phyloP scores from a whole-genome alignment of 2,113 vertebrate genomes.

The Nyctibius bracteatus region DNA sequence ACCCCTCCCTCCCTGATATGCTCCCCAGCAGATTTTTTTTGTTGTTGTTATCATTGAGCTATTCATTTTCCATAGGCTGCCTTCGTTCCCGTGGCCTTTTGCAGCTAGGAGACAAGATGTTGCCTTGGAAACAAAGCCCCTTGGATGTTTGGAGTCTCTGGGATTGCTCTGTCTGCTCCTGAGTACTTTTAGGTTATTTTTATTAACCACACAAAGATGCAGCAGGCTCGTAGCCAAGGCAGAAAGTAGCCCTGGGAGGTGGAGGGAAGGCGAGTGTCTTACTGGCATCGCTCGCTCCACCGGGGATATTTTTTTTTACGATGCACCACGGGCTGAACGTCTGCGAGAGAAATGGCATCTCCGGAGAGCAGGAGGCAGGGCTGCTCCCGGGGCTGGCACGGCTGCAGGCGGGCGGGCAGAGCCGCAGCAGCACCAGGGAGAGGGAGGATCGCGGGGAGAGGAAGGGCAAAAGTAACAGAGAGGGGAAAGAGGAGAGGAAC shows the following conservation, averaged over 20 bases:
- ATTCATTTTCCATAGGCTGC: slow-evolving; percentile 76
- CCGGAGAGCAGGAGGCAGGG: too few species aligned
- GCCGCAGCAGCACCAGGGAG: accelerated
- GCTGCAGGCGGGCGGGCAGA: too few species aligned
- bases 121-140: slow-evolving; percentile 77
- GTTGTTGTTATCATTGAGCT: slow-evolving; percentile 32
- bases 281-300: not conserved
- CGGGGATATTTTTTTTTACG: not conserved
- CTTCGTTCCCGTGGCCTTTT: slow-evolving; percentile 58
- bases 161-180: slow-evolving; percentile 44
- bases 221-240: not conserved
- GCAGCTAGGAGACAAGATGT: slow-evolving; percentile 78
- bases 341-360: not conserved
- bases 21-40: slow-evolving; percentile 32
- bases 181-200: slow-evolving; percentile 52
- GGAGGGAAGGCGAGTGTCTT: not conserved
- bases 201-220: slow-evolving; percentile 53
- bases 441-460: not conserved
- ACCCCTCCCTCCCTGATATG: not conserved
- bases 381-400: too few species aligned
- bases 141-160: slow-evolving; percentile 66
- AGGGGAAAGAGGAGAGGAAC: not conserved
- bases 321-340: not conserved
- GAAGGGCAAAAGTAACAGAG: not conserved
- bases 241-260: slow-evolving; percentile 26